Conservation (phyloP, 1,140 invertebrate species). For the Drosophila aff. region DNA sequence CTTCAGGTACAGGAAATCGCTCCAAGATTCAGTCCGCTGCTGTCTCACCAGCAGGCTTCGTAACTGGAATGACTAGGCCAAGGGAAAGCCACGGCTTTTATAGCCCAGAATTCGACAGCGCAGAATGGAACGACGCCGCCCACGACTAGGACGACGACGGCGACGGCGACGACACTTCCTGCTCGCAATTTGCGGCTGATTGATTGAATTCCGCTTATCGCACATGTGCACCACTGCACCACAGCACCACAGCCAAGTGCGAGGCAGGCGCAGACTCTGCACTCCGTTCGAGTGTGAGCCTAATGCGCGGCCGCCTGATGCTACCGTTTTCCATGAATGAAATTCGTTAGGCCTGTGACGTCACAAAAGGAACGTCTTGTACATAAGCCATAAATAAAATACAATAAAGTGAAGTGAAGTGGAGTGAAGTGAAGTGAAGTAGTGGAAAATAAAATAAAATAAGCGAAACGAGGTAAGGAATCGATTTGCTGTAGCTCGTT, state of each 20-base stretch:
- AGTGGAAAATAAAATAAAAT: not conserved
- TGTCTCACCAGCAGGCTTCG: constrained; percentile 45
- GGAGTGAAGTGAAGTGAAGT: not conserved
- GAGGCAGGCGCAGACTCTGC: constrained; percentile 25
- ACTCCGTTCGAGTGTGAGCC: constrained; percentile 37
- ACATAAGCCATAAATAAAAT: not conserved
- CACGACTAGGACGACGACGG: constrained; percentile 8
- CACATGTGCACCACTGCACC: constrained; percentile 82
- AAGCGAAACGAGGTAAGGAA: constrained; percentile 17
- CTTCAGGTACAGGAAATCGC: constrained; percentile 30
- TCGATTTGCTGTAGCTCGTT: constrained; percentile 30
- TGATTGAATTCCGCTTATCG: constrained; percentile 84
- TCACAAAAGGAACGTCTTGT: constrained; percentile 10
- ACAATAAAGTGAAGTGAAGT: not conserved
- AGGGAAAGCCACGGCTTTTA: constrained; percentile 44
- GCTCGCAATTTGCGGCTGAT: constrained; percentile 70
- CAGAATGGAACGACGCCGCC: constrained; percentile 13
- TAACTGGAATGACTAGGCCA: constrained; percentile 58
- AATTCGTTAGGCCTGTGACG: constrained; percentile 33
- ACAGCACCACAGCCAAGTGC: constrained; percentile 18
- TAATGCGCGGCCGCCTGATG: constrained; percentile 27
- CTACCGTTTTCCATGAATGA: constrained; percentile 43
- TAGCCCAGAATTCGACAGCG: constrained; percentile 18
- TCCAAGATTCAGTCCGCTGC: constrained; percentile 19
- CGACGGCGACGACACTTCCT: constrained; percentile 40